Base-by-base conservation (phyloP, 2,797 vertebrate genomes). In the Tokudaia muenninki region DNA sequence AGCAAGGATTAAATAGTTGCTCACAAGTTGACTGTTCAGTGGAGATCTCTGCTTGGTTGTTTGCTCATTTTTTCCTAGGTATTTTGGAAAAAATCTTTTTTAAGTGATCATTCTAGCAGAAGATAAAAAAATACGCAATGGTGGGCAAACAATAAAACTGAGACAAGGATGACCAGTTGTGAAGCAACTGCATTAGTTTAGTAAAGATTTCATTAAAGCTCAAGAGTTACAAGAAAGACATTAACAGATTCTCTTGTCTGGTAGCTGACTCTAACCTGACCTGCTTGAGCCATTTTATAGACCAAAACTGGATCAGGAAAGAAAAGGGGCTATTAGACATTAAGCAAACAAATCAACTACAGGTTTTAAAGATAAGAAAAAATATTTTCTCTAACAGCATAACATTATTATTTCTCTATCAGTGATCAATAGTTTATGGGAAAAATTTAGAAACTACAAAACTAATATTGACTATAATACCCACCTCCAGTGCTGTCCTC, bases 351-450 rank as follows among this genome's bases (percentile, higher is more conserved):
- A 52, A n/a, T 17, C 37, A 59, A 6, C 29, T 37, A 75, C 0
- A 65, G 34, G 59, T 94, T 78, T 90, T n/a, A 47, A 87, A 94
- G 82, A 72, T 44, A 44, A 96, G 78, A 90, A 83, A 83, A 79
- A 67, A 63, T 0, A 11, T 26, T 34, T 65, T 94, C 84, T 93
- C 50, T 74, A 84, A 90, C 41, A 63, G 1, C 0, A 81, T 87
- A 79, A 74, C 22, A 93, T 80, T 87, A 80, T 86, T 94, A 94
- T 81, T 88, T 96, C 11, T 91, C 10, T 21, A 89, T 47, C 34
- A 92, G 10, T 82, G 61, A 78, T 8, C 61, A 19, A 37, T 44
- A 57, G 19, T 4, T 86, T 94, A 59, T 55, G 82, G 29, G 61
- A 10, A 72, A 93, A 89, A 87, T 29, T 47, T 75, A 79, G 50